These are phyloP conservation scores for Naja naja DNA, from an alignment of 2,113 vertebrate species.

Conservation along the genomic window DNA sequence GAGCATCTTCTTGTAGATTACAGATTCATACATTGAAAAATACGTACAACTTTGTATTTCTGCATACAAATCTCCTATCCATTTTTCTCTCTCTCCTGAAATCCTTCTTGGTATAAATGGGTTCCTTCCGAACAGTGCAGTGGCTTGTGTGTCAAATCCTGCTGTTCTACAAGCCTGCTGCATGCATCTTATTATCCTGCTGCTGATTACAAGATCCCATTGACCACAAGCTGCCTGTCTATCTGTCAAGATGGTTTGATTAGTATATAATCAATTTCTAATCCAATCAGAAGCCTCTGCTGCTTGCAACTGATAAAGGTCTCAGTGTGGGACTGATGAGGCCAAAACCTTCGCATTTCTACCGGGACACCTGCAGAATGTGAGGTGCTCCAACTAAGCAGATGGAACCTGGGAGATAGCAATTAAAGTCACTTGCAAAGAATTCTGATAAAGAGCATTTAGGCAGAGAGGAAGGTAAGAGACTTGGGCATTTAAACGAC, in stretches of 20 bases:
- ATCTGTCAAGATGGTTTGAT: slow-evolving; percentile 73
- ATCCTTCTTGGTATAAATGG: slow-evolving; percentile 36
- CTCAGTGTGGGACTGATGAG: slow-evolving; percentile 77
- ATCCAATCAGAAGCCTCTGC: slow-evolving; percentile 80
- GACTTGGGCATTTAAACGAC: background rate
- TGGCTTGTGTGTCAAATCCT: slow-evolving; percentile 47
- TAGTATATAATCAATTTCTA: slow-evolving; percentile 79
- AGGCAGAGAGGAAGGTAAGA: slow-evolving; percentile 26
- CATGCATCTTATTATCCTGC: slow-evolving; percentile 69
- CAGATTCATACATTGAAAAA: slow-evolving; percentile 42
- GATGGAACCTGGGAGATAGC: slow-evolving; percentile 54
- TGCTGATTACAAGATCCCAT: slow-evolving; percentile 82
- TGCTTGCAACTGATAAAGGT: slow-evolving; percentile 76
- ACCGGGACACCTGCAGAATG: slow-evolving; percentile 59
- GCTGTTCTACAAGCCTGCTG: slow-evolving; percentile 63
- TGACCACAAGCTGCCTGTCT: slow-evolving; percentile 74
- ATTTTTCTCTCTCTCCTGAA: slow-evolving; percentile 37
- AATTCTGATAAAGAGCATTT: slow-evolving; percentile 59
- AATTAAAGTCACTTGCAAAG: slow-evolving; percentile 56
- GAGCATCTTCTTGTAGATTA: slow-evolving; percentile 11
- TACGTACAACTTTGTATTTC: slow-evolving; percentile 42
- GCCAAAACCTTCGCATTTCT: slow-evolving; percentile 69
- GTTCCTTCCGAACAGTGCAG: slow-evolving; percentile 15
- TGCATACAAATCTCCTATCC: slow-evolving; percentile 27
- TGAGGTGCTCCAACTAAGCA: slow-evolving; percentile 63